These are phyloP conservation scores for Piezodorus guildinii DNA, from an alignment of 1,140 invertebrate genomes.

Conservation along the genomic window DNA sequence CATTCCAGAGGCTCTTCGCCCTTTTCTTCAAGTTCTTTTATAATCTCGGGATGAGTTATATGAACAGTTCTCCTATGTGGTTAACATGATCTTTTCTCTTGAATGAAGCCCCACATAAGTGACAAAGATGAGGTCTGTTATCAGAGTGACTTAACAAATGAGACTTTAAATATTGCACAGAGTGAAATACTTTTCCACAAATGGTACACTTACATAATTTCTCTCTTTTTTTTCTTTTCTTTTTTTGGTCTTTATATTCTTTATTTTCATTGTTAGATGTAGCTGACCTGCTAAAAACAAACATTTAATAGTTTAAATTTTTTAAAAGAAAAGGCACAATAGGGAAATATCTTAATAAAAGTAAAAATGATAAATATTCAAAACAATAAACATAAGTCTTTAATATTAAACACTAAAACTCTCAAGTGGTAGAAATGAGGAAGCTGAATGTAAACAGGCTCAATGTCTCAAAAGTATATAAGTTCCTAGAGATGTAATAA, in stretches of 20 bases:
- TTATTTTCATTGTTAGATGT: conserved; percentile 26
- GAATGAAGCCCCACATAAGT: conserved; percentile 37
- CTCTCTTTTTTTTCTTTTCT: conserved; percentile 27
- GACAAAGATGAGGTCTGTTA: conserved; percentile 42
- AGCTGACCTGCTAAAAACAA: not conserved
- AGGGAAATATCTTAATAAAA: no score
- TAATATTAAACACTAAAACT: no score
- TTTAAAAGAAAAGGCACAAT: not conserved
- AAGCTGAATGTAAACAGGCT: no score
- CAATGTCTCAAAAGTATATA: no score
- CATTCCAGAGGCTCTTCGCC: conserved; percentile 30
- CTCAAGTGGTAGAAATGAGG: no score
- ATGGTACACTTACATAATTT: conserved; percentile 29
- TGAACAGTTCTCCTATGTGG: conserved; percentile 24
- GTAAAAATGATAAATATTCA: no score
- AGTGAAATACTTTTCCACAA: conserved; percentile 34
- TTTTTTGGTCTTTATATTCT: conserved; percentile 31
- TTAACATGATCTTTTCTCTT: conserved; percentile 22
- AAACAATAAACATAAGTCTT: no score
- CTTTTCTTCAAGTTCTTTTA: conserved; percentile 24
- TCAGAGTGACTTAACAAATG: conserved; percentile 38
- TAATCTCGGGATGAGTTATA: conserved; percentile 13
- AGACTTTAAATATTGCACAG: conserved; percentile 24
- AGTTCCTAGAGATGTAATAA: no score
- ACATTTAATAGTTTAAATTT: not conserved